phyloP scores from a whole-genome alignment of 2,888 invertebrate genomes.

The Cephus pygmeus region DNA sequence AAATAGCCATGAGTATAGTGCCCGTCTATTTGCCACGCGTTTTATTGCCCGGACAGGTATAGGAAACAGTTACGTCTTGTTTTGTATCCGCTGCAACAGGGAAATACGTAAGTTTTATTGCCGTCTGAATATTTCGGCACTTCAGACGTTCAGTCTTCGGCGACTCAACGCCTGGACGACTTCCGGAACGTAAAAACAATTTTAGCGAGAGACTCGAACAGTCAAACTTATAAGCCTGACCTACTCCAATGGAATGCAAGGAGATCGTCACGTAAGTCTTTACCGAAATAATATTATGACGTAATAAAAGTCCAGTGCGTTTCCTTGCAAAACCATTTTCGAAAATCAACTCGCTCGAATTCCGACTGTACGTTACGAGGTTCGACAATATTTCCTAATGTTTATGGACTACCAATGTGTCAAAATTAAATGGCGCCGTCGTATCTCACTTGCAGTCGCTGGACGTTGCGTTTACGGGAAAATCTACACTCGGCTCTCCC shows the following conservation, averaged over 20 bases:
- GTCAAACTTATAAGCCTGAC: slow-evolving; percentile 24
- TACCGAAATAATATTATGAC: slow-evolving; percentile 29
- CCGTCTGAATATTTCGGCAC: not conserved
- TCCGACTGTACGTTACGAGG: not conserved
- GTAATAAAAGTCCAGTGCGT: slow-evolving; percentile 10
- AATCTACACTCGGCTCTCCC: not conserved
- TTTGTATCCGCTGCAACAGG: not conserved
- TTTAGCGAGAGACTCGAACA: not conserved
- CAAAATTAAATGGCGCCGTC: not conserved
- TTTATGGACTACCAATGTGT: not conserved
- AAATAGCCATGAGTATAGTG: slow-evolving; percentile 9
- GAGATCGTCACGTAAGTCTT: slow-evolving; percentile 37
- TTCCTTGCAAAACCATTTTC: not conserved
- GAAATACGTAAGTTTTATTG: not conserved
- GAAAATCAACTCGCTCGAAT: not conserved
- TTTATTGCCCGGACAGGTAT: not conserved
- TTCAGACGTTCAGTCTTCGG: not conserved
- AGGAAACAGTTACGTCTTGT: not conserved
- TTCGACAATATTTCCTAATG: not conserved
- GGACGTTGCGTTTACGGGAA: not conserved
- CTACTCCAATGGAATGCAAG: slow-evolving; percentile 36
- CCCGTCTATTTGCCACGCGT: not conserved
- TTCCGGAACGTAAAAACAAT: not conserved
- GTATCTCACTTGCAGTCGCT: not conserved
- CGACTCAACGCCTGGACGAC: no score